Evolutionary conservation across 2,113 vertebrate species (phyloP).

Genomic region (Heterotilapia buettikoferi): DNA sequence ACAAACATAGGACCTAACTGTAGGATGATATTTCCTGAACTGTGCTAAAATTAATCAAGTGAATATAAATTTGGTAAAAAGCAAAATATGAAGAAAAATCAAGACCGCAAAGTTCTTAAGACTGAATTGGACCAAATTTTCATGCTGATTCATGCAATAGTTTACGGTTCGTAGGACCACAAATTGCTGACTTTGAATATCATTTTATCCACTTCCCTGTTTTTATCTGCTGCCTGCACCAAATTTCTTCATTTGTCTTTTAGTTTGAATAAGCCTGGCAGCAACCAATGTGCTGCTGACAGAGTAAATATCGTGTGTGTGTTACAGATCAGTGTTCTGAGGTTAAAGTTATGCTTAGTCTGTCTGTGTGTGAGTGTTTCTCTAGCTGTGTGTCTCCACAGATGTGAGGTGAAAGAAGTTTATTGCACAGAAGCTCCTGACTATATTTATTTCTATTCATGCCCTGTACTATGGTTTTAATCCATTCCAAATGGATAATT

Average conservation of each 20-base stretch:
- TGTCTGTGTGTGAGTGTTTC: background rate
- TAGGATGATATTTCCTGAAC: no score
- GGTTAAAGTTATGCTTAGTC: background rate
- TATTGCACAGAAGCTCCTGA: background rate
- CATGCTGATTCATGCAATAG: background rate
- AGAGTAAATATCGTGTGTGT: rapidly evolving
- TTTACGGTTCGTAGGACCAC: background rate
- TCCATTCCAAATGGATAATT: background rate
- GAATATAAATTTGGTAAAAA: background rate
- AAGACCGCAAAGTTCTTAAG: rapidly evolving
- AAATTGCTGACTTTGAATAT: background rate
- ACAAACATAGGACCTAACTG: no score
- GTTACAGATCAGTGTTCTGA: background rate
- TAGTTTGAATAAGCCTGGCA: background rate
- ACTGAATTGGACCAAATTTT: rapidly evolving
- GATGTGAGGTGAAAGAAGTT: background rate
- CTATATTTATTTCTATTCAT: background rate
- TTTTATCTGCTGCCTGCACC: background rate
- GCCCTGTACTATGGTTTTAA: background rate
- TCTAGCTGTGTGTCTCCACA: background rate
- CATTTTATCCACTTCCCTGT: background rate
- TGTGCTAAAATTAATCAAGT: no score
- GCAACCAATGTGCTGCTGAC: background rate
- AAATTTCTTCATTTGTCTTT: background rate
- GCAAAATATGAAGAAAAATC: background rate